Evolutionary conservation across 2,888 invertebrate genomes (phyloP), one percentile per base, ranked within the genome.

Genomic region (Erpobdella octoculata): DNA sequence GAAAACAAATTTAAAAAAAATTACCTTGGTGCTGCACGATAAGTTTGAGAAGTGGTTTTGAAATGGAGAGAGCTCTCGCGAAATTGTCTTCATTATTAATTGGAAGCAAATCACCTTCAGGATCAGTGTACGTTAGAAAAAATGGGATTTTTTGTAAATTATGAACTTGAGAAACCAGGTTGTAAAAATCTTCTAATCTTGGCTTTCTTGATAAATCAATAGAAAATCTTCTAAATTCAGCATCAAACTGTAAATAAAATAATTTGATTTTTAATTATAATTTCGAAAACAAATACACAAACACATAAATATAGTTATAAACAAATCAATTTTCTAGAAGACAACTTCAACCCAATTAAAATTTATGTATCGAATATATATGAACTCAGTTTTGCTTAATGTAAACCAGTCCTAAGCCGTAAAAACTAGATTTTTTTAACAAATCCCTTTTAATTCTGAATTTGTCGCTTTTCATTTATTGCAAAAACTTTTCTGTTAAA

Each of bases 51-150:
- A 82, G 70, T 0, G 94, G 93, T 79, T 89, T 88, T 0, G 94
- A 92, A 62, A 90, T 92, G 75, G 90, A 87, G 70, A 97, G 84
- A 0, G 96, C 96, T 80, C 91, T 87, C 18, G 89, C 89, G 79
- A 92, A 88, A 84, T 97, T 97, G 83, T 97, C 97, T 84, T 98
- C 94, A 85, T 99, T 99, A 83, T 97, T 99, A 79, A 99, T 98
- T 0, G 98, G 98, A 80, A 99, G 86, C 74, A 96, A 86, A 84
- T 97, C 97, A 66, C 95, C 96, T 80, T 96, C 93, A 48, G 93
- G 92, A 76, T 87, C 86, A n/a, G 94, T 93, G 83, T 99, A 99
- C 75, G 92, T 93, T 18, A 75, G 31, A 9, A 61, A 68, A 33
- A 76, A 46, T 72, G 93, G 88, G 86, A 97, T 96, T 80, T 91